phyloP scores from a whole-genome alignment of 2,888 invertebrate genomes.

The Hylaea fasciaria region DNA sequence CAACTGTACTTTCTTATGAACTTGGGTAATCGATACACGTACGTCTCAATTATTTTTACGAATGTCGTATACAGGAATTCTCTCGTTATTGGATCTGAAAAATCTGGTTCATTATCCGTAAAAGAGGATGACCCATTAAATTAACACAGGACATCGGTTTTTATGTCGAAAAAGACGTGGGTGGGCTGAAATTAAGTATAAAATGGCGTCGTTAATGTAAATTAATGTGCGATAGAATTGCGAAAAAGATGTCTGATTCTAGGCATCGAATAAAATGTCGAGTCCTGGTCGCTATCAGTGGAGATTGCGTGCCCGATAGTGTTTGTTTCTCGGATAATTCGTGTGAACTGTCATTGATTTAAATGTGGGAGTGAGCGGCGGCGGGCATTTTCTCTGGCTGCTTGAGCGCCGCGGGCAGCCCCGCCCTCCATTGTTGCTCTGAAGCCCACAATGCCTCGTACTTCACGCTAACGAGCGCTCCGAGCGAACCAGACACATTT shows the following conservation, averaged over 20 bases:
- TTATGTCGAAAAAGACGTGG: slow-evolving; percentile 17
- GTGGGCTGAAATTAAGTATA: slow-evolving; percentile 28
- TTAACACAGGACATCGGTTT: slow-evolving; percentile 32
- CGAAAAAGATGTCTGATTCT: slow-evolving; percentile 12
- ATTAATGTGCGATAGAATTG: slow-evolving; percentile 16
- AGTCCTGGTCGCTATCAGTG: slow-evolving; percentile 21
- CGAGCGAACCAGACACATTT: slow-evolving; percentile 81
- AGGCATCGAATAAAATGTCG: slow-evolving; percentile 3
- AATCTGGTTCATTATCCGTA: slow-evolving; percentile 37
- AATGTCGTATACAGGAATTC: slow-evolving; percentile 25
- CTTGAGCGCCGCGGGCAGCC: slow-evolving; percentile 68
- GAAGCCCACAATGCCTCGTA: slow-evolving; percentile 76
- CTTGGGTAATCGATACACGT: slow-evolving; percentile 27
- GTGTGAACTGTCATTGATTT: slow-evolving; percentile 70
- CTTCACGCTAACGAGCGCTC: slow-evolving; percentile 83
- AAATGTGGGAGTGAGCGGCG: slow-evolving; percentile 60
- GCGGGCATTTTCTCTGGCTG: slow-evolving; percentile 58
- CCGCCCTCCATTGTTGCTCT: slow-evolving; percentile 77
- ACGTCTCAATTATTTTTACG: slow-evolving; percentile 27
- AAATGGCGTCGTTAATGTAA: slow-evolving; percentile 24
- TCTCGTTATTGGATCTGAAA: slow-evolving; percentile 27
- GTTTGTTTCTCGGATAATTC: slow-evolving; percentile 51
- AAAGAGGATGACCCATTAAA: slow-evolving; percentile 40
- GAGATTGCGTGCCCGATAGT: slow-evolving; percentile 38
- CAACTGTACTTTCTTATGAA: slow-evolving; percentile 19